Evolutionary conservation across 2,888 invertebrate species (phyloP), one percentile per base, ranked within the genome.

Genomic region (Eucriotettix oculatus): DNA sequence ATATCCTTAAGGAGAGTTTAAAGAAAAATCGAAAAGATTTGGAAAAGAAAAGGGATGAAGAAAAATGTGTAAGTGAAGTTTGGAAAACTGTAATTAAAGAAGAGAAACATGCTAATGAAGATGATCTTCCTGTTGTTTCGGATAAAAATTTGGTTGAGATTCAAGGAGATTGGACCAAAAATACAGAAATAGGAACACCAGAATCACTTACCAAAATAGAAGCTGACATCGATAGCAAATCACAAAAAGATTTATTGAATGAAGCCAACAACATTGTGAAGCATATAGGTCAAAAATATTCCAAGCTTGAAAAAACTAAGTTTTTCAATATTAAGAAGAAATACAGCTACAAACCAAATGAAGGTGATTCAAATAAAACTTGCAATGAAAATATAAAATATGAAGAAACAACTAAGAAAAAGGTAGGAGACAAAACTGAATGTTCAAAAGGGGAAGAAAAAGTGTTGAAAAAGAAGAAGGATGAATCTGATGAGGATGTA

Each of bases 401-500:
- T 10, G 17, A 29, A 1, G 54, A 17, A 54, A 1, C 16, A 9
- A 29, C 11, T 54, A 29, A n/a, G n/a, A 48, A 60, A 41, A 54
- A 12, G 54, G 52, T 42, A 54, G 43, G 16, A 60, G 48, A 56
- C 56, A 12, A 60, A 16, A 42, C 52, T 44, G 17, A 52, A 69
- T 73, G 41, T 40, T 40, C 41, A 41, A 42, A 29, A 41, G 54
- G 16, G 41, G 16, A 54, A 16, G 29, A 42, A 42, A 56, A 60
- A 56, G 56, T 16, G 9, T 43, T 42, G 17, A 56, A 42, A 48
- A 41, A 74, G 75, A 66, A 71, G 56, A 54, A 54, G 12, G 68
- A 75, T 71, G 68, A 71, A 70, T 56, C 74, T 73, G 68, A 62
- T 41, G 63, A 64, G 53, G 63, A 64, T 61, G 42, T 60, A 16